Base-by-base conservation (phyloP, 2,888 invertebrate genomes). In the Emmelina monodactyla region DNA sequence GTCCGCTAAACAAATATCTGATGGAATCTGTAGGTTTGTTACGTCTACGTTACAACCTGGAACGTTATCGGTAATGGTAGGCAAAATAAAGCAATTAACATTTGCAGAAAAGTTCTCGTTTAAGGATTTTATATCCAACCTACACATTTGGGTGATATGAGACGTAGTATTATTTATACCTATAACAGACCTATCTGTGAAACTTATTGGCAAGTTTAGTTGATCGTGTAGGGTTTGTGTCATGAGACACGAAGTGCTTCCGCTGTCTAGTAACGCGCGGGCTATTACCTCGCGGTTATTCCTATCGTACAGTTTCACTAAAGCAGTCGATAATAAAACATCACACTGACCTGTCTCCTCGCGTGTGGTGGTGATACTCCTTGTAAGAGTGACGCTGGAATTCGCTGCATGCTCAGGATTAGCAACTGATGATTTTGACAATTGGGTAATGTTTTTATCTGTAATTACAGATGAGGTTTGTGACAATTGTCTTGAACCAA, bases 81-180 rank as follows among this genome's bases (percentile, higher is more conserved):
- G 46, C 4, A 49, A 35, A 32, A 46, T 31, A 38, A 42, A 46
- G 37, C 44, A 49, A 36, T 34, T 3, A 22, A 45, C 0, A 4
- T 38, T 25, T 14, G 5, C 2, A 0, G 7, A 9, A 34, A 31
- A 45, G 9, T n/a, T 37, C 3, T 43, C n/a, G 35, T 38, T 22
- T 14, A 45, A 33, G 10, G 44, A 42, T 14, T 16, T 35, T 1
- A 40, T 29, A 2, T 7, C 2, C 3, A 41, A 19, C 6, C 25
- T 28, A 37, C 46, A 44, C 22, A 31, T 39, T 31, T 45, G 39
- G 15, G 14, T 40, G 31, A n/a, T n/a, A 12, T 25, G 33, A 4
- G 43, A 37, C 1, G 14, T 16, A 3, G 11, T 19, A 16, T 44
- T 47, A 32, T 44, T 47, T 6, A 47, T 44, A 6, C 47, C 45